Conservation (phyloP, 2,797 vertebrate genomes). For the Peromyscus melanophrys region DNA sequence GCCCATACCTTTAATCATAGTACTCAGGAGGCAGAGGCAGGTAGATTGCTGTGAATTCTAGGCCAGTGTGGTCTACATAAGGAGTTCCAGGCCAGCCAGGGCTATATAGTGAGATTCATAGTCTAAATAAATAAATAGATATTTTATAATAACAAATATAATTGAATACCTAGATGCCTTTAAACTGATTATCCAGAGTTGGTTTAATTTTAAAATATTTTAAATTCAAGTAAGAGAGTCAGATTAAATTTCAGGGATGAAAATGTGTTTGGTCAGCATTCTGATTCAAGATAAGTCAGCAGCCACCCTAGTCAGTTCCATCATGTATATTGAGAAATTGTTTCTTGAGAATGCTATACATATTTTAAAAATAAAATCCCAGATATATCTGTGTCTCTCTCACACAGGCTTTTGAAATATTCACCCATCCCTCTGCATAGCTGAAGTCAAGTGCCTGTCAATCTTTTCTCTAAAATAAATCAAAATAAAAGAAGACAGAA, state of each 20-base stretch:
- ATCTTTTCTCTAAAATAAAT: conserved; percentile 64
- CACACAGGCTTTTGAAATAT: conserved; percentile 71
- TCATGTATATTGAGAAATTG: conserved; percentile 11
- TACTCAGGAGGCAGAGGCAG: not conserved
- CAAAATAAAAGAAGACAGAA: conserved; percentile 78
- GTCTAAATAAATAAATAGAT: not conserved
- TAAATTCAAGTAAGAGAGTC: conserved; percentile 39
- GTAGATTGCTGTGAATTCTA: not conserved
- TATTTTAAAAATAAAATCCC: conserved; percentile 67
- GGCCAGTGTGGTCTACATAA: not conserved
- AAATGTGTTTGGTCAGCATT: conserved; percentile 55
- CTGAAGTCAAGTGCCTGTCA: not conserved
- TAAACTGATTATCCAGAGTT: conserved; percentile 7
- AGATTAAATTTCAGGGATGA: conserved; percentile 53
- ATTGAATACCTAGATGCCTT: conserved; percentile 46
- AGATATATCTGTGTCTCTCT: conserved; percentile 73
- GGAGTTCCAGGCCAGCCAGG: not conserved
- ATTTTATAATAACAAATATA: conserved; percentile 15
- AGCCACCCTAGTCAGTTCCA: conserved; percentile 28
- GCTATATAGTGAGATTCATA: not conserved
- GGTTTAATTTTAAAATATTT: conserved; percentile 57
- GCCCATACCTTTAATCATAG: not conserved
- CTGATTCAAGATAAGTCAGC: conserved; percentile 23
- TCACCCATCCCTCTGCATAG: conserved; percentile 62
- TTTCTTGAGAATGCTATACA: conserved; percentile 61